Percentiles rank a stretch among this genome's conserved stretches.
phyloP scores from a whole-genome alignment of 2,113 vertebrate genomes.

The Urocitellus parryii region DNA sequence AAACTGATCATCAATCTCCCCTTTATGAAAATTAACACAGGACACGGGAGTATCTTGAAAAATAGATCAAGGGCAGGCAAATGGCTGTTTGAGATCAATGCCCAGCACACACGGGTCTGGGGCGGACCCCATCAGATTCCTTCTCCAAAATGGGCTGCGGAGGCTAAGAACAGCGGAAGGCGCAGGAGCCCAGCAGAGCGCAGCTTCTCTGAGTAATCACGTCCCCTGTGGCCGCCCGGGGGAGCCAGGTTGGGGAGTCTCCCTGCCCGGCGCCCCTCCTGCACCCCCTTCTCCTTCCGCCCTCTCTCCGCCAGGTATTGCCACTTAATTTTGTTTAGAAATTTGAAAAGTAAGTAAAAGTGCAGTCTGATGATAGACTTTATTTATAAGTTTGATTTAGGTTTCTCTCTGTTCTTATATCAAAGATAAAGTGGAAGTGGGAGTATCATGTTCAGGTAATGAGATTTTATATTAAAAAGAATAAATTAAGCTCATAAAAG shows the following conservation, averaged over 20 bases:
- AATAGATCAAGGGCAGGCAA: slow-evolving; percentile 82
- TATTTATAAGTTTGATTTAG: slow-evolving; percentile 92
- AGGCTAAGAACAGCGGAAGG: slow-evolving; percentile 66
- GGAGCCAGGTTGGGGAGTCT: slow-evolving; percentile 8
- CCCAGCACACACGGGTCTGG: slow-evolving; percentile 45
- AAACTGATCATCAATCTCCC: slow-evolving; percentile 78
- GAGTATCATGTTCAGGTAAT: slow-evolving; percentile 94
- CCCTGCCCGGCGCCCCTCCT: neutral
- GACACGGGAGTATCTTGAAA: slow-evolving; percentile 80
- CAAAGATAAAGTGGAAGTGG: no score
- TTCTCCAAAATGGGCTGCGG: slow-evolving; percentile 32
- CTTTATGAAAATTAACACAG: slow-evolving; percentile 78
- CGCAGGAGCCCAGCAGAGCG: slow-evolving; percentile 66
- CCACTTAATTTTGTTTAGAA: slow-evolving; percentile 91
- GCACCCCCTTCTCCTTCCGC: neutral
- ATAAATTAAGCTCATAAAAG: slow-evolving; percentile 92
- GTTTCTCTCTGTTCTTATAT: slow-evolving; percentile 94
- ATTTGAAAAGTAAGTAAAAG: slow-evolving; percentile 89
- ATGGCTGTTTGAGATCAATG: slow-evolving; percentile 80
- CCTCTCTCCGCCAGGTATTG: slow-evolving; percentile 83
- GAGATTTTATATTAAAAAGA: slow-evolving; percentile 95
- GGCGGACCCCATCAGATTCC: neutral
- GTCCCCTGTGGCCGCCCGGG: slow-evolving; percentile 79
- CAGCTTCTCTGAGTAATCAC: slow-evolving; percentile 81
- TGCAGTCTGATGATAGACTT: slow-evolving; percentile 90